Base-by-base conservation (phyloP, 2,888 invertebrate genomes). In the Drosophila sordidula region DNA sequence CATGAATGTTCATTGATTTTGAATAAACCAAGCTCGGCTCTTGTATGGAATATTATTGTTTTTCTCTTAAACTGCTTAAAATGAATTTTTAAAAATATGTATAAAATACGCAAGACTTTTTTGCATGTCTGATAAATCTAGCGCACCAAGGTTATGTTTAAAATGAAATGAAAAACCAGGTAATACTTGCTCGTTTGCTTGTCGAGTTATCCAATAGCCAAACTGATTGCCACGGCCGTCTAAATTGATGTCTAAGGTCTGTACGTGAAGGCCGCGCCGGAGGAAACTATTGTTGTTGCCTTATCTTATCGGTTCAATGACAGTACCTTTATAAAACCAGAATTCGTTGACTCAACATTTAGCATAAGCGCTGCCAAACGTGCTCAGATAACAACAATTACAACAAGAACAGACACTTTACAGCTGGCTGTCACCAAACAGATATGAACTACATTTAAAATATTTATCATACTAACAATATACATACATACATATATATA, bases 271-370 rank as follows among this genome's bases (percentile, higher is more conserved):
- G 59, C 38, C 55, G 32, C 14, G 4, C 1, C 18, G 4, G 12
- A 39, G n/a, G 14, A 3, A 54, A 54, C 18, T 32, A 29, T 38
- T 16, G 32, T 18, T 52, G n/a, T n/a, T 58, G n/a, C 14, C 9
- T 47, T 75, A 75, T 77, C 78, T 77, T 75, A 75, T 75, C 75
- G 38, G 9, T 8, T 50, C 12, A 62, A 52, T 51, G 32, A 6
- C 49, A 38, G n/a, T 18, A 36, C 26, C 14, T 38, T 44, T 38
- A 34, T 18, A 16, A 38, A 50, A 39, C 16, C 34, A 66, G 39
- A 42, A 70, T 39, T 16, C 57, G 56, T 41, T 57, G 36, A 57
- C 6, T 51, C 32, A 67, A 14, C 14, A 36, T 45, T 52, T 8
- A 32, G 39, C 51, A 54, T 46, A 62, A 45, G 26, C 39, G 42